Evolutionary conservation across 2,888 invertebrate species (phyloP).

Genomic region (Bhutanitis thaidina): DNA sequence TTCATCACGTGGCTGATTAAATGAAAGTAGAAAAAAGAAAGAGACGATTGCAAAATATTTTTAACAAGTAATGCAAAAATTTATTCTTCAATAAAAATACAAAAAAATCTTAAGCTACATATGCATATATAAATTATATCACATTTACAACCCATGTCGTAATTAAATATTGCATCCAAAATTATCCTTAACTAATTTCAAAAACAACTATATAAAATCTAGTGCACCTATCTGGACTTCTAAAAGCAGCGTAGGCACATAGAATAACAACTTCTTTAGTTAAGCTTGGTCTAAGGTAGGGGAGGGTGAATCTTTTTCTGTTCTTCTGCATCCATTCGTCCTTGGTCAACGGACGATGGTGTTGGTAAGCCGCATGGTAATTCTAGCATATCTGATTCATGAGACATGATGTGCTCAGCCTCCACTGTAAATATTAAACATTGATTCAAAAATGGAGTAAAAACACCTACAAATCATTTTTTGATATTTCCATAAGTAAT

Average conservation of each 20-base stretch:
- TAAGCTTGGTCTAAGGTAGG: slow-evolving; percentile 43
- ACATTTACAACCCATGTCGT: neutral
- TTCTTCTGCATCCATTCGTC: slow-evolving; percentile 82
- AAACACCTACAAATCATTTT: too few relatives aligned
- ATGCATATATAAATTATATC: neutral
- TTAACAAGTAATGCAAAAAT: too few relatives aligned
- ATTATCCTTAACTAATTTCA: neutral
- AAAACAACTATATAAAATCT: neutral
- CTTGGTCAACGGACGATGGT: slow-evolving; percentile 84
- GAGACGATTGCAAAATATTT: too few relatives aligned
- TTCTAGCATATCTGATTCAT: slow-evolving; percentile 84
- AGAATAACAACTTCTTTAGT: slow-evolving; percentile 18
- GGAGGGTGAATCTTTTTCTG: slow-evolving; percentile 83
- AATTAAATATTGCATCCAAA: neutral
- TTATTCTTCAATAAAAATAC: too few relatives aligned
- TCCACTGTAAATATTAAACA: slow-evolving; percentile 73
- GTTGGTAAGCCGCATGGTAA: slow-evolving; percentile 88
- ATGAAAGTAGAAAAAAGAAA: too few relatives aligned
- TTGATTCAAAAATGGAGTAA: too few relatives aligned
- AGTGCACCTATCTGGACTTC: slow-evolving; percentile 14
- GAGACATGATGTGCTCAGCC: slow-evolving; percentile 89
- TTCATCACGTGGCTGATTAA: too few relatives aligned
- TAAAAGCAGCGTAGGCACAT: slow-evolving; percentile 46
- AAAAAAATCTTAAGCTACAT: too few relatives aligned
- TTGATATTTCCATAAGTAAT: too few relatives aligned